Conservation (phyloP, 1,140 invertebrate species). For the Formica selysi region DNA sequence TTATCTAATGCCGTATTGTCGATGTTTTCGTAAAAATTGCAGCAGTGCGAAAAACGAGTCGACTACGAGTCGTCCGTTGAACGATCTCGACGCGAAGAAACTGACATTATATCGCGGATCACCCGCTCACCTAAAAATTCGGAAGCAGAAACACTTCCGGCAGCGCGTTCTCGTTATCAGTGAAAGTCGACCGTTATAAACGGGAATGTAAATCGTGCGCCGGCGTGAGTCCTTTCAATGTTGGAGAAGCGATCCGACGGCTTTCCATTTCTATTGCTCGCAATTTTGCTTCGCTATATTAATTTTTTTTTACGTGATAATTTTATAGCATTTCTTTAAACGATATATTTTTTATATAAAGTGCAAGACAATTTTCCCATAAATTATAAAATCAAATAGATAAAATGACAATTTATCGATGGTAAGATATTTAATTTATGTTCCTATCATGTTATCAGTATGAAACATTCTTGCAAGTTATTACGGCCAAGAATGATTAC, state of each 20-base stretch:
- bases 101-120: background rate
- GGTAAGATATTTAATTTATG: background rate
- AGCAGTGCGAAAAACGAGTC: slow-evolving; percentile 14
- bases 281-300: slow-evolving; percentile 46
- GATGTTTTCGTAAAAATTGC: slow-evolving; percentile 6
- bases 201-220: slow-evolving; percentile 27
- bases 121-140: slow-evolving; percentile 63
- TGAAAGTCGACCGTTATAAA: slow-evolving; percentile 71
- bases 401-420: background rate
- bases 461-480: background rate
- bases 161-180: slow-evolving; percentile 74
- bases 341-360: slow-evolving; percentile 23
- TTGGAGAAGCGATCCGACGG: slow-evolving; percentile 38
- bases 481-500: background rate
- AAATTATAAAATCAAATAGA: background rate
- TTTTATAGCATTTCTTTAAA: background rate
- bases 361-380: background rate
- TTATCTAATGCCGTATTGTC: slow-evolving; percentile 37
- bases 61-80: background rate
- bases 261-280: slow-evolving; percentile 54
- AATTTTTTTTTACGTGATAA: background rate
- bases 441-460: slow-evolving; percentile 16
- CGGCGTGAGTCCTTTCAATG: slow-evolving; percentile 18
- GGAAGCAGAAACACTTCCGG: slow-evolving; percentile 53
- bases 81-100: slow-evolving; percentile 4